phyloP scores from a whole-genome alignment of 1,140 invertebrate species.

The Macrobrachium rosenbergii region DNA sequence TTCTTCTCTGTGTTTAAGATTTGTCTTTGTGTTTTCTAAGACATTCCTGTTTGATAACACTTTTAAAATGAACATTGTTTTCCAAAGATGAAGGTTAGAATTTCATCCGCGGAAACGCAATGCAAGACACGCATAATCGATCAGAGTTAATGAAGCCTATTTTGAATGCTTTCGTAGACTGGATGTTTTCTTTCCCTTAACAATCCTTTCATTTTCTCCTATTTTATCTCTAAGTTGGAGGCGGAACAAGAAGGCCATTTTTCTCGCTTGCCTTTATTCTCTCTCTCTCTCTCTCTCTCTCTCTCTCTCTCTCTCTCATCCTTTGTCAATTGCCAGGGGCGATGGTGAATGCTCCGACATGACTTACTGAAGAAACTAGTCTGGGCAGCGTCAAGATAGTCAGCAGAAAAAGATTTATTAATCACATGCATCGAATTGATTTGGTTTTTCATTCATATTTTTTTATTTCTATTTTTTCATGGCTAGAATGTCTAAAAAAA shows the following conservation, averaged over 20 bases:
- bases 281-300: conserved; percentile 15
- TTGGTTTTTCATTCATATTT: background rate
- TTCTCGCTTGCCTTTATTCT: background rate
- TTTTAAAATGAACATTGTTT: no score
- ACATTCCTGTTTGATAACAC: no score
- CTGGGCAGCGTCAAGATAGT: no score
- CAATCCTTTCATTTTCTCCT: no score
- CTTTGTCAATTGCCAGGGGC: background rate
- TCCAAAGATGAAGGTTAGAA: background rate
- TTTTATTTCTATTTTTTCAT: background rate
- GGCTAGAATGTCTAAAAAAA: no score
- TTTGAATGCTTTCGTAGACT: conserved; percentile 43
- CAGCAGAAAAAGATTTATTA: no score
- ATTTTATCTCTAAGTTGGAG: no score
- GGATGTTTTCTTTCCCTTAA: background rate
- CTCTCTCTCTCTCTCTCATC: conserved; percentile 5
- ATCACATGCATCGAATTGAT: no score
- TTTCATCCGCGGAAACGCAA: background rate
- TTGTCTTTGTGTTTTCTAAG: background rate
- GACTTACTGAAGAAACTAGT: no score
- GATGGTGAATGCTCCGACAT: no score
- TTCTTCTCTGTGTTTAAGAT: background rate
- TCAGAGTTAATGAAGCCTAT: conserved; percentile 48
- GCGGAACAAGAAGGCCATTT: no score
- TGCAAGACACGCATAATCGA: background rate